Evolutionary conservation across 1,140 invertebrate genomes (phyloP).

Genomic region (Rhysida immarginata): DNA sequence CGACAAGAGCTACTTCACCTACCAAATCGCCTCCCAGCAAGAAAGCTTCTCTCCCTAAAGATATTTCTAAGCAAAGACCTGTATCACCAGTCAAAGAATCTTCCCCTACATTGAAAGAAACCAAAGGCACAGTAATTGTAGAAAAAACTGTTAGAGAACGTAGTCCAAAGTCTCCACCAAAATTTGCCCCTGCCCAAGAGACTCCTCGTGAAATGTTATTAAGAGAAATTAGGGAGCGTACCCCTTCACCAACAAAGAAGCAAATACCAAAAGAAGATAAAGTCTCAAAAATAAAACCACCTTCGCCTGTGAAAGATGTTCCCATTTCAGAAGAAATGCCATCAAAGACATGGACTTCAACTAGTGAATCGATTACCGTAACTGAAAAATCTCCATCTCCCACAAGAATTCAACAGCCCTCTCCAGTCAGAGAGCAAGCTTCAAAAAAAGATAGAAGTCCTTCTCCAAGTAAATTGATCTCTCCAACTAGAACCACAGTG

Average conservation of each 20-base stretch:
- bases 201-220: slow-evolving; percentile 1
- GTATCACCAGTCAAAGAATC: background rate
- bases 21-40: slow-evolving; percentile 1
- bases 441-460: too few relatives aligned
- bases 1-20: background rate
- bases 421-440: background rate
- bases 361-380: too few relatives aligned
- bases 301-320: background rate
- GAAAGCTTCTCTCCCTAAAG: background rate
- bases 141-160: slow-evolving; percentile 36
- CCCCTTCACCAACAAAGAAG: background rate
- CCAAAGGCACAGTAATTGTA: slow-evolving; percentile 15
- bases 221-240: background rate
- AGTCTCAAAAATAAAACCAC: too few relatives aligned
- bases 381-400: background rate
- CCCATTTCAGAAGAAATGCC: too few relatives aligned
- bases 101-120: background rate
- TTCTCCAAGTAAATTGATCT: too few relatives aligned
- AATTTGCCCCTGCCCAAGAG: background rate
- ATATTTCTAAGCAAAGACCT: background rate
- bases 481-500: background rate
- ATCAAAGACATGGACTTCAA: too few relatives aligned
- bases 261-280: background rate
- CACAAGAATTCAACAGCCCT: background rate
- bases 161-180: background rate